Evolutionary conservation across 2,113 vertebrate species (phyloP), one percentile per base, ranked within the genome.

Genomic region (Brachyistius frenatus): DNA sequence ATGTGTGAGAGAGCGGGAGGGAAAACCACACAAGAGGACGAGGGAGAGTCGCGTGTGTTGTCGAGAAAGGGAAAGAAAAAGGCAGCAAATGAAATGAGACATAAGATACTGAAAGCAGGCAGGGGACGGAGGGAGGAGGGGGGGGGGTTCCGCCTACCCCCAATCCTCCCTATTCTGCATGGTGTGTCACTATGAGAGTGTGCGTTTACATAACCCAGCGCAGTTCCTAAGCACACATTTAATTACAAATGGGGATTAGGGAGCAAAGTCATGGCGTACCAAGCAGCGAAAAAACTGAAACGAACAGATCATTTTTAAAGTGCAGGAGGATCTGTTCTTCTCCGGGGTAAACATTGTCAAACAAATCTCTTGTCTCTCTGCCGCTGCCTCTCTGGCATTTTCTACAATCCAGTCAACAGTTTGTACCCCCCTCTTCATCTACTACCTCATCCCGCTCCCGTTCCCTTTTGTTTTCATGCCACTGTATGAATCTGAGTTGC

Each of bases 191-290:
- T 81, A 74, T 55, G 69, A 76, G 64, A 88, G 81, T 80, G 64
- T 72, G 70, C 74, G 75, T 91, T 92, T 91, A 89, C 68, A 68
- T 90, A 93, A 92, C 89, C 83, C 62, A 23, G 75, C 73, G 57
- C 77, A 76, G 86, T 81, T 86, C 84, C 77, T 83, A 75, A 89
- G 88, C 75, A 84, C 86, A 75, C 89, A 91, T 90, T 91, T 91
- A 93, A 92, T 92, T 93, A 93, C 91, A 89, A 88, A 86, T 82
- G 82, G 86, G 88, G 89, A 91, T 89, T 92, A 91, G 84, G 77
- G 85, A 85, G 70, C 76, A 55, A 77, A 67, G 14, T 76, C 68
- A 64, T 62, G 78, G 84, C 87, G 81, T 86, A 85, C 81, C 54
- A 53, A 87, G 81, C 67, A 66, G 75, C 13, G 15, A 76, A 77